These are phyloP conservation scores for Hermaeophaga mercurialis DNA, from an alignment of 2,888 invertebrate species.

Conservation along the genomic window DNA sequence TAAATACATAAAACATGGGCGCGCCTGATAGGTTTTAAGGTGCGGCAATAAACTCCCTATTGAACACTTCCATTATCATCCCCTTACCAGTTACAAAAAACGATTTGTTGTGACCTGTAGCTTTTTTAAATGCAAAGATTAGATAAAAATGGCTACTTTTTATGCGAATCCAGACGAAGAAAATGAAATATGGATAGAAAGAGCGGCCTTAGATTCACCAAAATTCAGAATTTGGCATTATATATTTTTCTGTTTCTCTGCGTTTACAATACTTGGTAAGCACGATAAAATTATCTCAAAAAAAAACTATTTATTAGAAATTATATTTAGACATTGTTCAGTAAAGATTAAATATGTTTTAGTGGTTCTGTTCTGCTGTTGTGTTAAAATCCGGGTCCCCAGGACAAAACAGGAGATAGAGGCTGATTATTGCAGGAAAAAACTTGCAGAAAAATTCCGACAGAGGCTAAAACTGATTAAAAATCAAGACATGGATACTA, in stretches of 20 bases:
- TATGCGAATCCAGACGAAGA: conserved; percentile 53
- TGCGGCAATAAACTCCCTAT: conserved; percentile 6
- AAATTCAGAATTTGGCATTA: conserved; percentile 80
- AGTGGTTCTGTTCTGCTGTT: conserved; percentile 89
- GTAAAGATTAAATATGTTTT: conserved; percentile 47
- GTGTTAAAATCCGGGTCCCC: conserved; percentile 88
- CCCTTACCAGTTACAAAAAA: conserved; percentile 4
- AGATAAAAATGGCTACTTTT: conserved; percentile 49
- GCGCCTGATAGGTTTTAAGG: conserved; percentile 19
- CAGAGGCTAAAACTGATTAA: conserved; percentile 80
- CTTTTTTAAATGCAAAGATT: neutral
- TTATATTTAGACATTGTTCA: neutral
- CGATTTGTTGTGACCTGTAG: neutral
- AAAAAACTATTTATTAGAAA: conserved; percentile 8
- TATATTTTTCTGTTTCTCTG: conserved; percentile 72
- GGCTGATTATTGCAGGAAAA: conserved; percentile 85
- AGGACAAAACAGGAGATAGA: conserved; percentile 95
- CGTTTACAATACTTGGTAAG: conserved; percentile 67
- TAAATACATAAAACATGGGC: conserved; percentile 8
- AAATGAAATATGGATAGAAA: conserved; percentile 72
- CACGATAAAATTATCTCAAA: conserved; percentile 9
- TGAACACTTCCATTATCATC: conserved; percentile 8
- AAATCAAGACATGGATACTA: conserved; percentile 84
- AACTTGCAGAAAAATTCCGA: conserved; percentile 81
- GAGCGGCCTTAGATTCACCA: conserved; percentile 68